Conservation (phyloP, 1,140 invertebrate genomes). For the Drosophila micromelanica region DNA sequence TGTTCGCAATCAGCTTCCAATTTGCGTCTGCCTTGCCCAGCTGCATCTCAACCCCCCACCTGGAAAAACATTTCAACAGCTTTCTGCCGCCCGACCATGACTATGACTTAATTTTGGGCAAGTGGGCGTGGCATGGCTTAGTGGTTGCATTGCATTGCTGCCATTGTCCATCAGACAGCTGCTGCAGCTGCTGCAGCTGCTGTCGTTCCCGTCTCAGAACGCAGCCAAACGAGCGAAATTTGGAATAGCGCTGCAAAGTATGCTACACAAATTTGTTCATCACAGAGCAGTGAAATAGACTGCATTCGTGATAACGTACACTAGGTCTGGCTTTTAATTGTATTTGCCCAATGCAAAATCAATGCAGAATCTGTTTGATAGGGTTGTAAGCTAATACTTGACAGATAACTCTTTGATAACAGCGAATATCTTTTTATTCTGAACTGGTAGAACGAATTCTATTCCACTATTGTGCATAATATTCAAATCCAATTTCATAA, state of each 20-base stretch:
- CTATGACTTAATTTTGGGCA: constrained; percentile 18
- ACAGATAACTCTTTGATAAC: no score
- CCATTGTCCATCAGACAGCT: constrained; percentile 1
- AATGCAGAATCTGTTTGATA: not conserved
- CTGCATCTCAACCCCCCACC: no score
- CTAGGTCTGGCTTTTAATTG: constrained; percentile 15
- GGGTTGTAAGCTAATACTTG: no score
- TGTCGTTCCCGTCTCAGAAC: not conserved
- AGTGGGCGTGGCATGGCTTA: constrained; percentile 33
- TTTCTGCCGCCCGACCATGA: constrained; percentile 13
- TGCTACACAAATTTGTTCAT: constrained; percentile 16
- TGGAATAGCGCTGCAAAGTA: not conserved
- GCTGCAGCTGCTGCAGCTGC: constrained; percentile 1
- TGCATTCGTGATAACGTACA: not conserved
- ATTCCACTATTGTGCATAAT: no score
- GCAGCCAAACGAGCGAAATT: constrained; percentile 1
- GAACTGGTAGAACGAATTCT: no score
- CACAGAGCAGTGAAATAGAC: not conserved
- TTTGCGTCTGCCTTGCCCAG: constrained; percentile 23
- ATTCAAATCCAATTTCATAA: not conserved
- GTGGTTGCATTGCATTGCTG: constrained; percentile 18
- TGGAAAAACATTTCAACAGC: constrained; percentile 24
- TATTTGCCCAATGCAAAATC: constrained; percentile 1
- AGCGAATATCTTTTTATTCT: no score
- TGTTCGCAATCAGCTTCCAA: constrained; percentile 31